Conservation (phyloP, 2,888 invertebrate genomes). For the Parelbella ahira region DNA sequence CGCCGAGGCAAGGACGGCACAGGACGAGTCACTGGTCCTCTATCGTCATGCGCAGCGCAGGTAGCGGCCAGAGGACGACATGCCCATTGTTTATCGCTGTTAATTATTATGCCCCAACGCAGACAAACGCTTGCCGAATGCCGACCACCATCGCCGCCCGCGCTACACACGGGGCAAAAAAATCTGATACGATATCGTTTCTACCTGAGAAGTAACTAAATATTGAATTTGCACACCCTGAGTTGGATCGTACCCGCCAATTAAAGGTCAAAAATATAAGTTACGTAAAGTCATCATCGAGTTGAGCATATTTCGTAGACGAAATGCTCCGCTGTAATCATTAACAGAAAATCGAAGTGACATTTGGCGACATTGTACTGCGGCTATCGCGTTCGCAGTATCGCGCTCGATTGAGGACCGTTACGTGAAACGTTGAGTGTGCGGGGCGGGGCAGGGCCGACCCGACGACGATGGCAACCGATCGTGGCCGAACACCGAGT, state of each 20-base stretch:
- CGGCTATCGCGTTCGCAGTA: slow-evolving; percentile 70
- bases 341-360: slow-evolving; percentile 37
- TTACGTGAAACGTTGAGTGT: slow-evolving; percentile 77
- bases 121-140: slow-evolving; percentile 48
- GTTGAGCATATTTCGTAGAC: slow-evolving; percentile 13
- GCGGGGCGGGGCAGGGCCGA: slow-evolving; percentile 70
- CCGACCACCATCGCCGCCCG: slow-evolving; percentile 45
- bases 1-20: slow-evolving; percentile 63
- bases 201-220: slow-evolving; percentile 48
- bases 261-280: slow-evolving; percentile 17
- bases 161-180: slow-evolving; percentile 55
- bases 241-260: slow-evolving; percentile 5
- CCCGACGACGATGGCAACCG: slow-evolving; percentile 69
- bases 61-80: slow-evolving; percentile 74
- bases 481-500: slow-evolving; percentile 69
- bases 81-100: slow-evolving; percentile 77
- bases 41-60: slow-evolving; percentile 75
- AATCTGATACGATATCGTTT: slow-evolving; percentile 45
- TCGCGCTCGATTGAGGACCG: slow-evolving; percentile 80
- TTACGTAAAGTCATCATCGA: slow-evolving; percentile 7
- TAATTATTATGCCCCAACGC: slow-evolving; percentile 76
- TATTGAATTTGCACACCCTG: slow-evolving; percentile 23
- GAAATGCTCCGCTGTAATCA: slow-evolving; percentile 24
- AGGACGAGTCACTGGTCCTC: slow-evolving; percentile 71
- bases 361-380: slow-evolving; percentile 52